Evolutionary conservation across 2,113 vertebrate genomes (phyloP), one percentile per base, ranked within the genome.

Genomic region (Trogon surrucura): DNA sequence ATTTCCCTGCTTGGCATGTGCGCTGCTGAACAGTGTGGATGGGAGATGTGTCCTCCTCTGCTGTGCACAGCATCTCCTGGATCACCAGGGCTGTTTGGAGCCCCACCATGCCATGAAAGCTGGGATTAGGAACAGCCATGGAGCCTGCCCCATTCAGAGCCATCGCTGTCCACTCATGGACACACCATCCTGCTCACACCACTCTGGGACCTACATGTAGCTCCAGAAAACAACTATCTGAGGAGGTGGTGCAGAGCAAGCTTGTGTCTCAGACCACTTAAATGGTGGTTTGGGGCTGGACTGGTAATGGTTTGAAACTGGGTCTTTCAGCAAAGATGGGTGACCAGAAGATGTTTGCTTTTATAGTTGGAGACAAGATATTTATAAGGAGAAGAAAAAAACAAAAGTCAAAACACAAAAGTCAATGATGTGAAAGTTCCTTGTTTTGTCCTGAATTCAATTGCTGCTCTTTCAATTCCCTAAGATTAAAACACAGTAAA

Each of bases 131-230:
- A 36, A 58, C 21, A 67, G 30, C 36, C 19, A 0, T 2, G 16
- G 61, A 70, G 36, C 57, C 38, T 38, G 23, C 27, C 8, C 20
- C 6, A 3, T 17, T 11, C 65, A 66, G n/a, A 71, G 41, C 56
- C 48, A 50, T 71, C 7, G 1, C 30, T 2, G 7, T 70, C 34
- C 0, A 0, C 30, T 58, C 16, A 57, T 19, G 27, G 30, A 45
- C 57, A 36, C 36, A 36, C 36, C 36, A 74, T 50, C 66, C 51
- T 58, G 47, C 71, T 53, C 36, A 53, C n/a, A 70, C 19, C 32
- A 9, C 41, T 30, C 65, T 32, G 71, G 13, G 30, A 79, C 32
- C 38, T 38, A 32, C 44, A 16, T 45, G 56, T 51, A 78, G 50
- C 45, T 90, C 56, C 36, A 26, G 61, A 85, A 78, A 65, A 56